phyloP scores from a whole-genome alignment of 2,888 invertebrate species.

The Drosophila eohydei region DNA sequence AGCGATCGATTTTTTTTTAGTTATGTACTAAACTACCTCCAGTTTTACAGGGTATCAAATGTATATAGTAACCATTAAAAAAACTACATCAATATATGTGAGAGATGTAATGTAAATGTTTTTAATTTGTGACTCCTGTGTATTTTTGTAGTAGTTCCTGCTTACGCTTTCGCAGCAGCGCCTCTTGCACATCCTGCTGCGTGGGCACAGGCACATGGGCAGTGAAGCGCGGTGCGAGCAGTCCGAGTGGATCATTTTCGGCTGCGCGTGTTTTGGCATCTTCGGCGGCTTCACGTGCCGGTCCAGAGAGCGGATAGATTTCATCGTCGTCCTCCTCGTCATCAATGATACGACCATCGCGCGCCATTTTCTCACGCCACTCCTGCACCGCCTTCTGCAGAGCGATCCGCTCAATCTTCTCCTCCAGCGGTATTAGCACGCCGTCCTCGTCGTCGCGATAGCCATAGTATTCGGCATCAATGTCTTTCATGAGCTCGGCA shows the following conservation, averaged over 20 bases:
- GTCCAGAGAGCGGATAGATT: conserved; percentile 83
- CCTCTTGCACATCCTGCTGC: conserved; percentile 97
- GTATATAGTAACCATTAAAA: neutral
- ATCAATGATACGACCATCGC: conserved; percentile 89
- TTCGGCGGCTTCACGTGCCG: conserved; percentile 74
- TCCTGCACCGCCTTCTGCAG: conserved; percentile 87
- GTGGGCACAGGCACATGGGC: conserved; percentile 97
- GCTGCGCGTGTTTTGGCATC: conserved; percentile 61
- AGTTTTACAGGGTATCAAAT: neutral
- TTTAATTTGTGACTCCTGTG: conserved; percentile 84
- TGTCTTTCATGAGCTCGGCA: conserved; percentile 98
- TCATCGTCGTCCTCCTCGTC: conserved; percentile 89
- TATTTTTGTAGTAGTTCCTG: conserved; percentile 95
- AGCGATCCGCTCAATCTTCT: conserved; percentile 91
- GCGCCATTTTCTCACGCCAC: conserved; percentile 88
- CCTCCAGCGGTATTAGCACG: conserved; percentile 94
- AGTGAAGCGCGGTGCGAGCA: conserved; percentile 87
- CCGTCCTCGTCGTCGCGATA: conserved; percentile 99
- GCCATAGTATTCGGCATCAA: conserved; percentile 99
- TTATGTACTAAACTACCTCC: neutral
- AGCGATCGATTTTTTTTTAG: conserved; percentile 40
- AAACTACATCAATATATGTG: neutral
- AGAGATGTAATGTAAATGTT: conserved; percentile 1
- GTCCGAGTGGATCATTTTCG: conserved; percentile 83
- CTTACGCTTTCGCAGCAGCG: conserved; percentile 95